Evolutionary conservation across 2,797 vertebrate genomes (phyloP), one percentile per base, ranked within the genome.

Genomic region (Artibeus lituratus): DNA sequence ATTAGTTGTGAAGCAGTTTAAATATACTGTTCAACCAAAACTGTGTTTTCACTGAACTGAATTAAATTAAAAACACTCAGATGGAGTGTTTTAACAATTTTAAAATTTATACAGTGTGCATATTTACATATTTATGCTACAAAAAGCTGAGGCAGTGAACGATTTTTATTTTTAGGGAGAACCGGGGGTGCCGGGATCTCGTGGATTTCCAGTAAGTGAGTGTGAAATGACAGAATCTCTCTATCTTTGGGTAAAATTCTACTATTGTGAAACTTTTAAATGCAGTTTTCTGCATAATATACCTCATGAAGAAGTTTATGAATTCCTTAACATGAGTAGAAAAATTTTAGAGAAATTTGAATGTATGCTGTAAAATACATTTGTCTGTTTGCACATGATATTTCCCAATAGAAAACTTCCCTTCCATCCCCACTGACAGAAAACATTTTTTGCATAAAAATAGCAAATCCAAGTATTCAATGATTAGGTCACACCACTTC

Each of bases 161-260:
- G 87, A 62, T 97, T 97, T 94, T 96, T 96, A 73, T 97, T 98
- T 98, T 97, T 97, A 99, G 99, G 99, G 99, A 87, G 99, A 99
- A 98, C 99, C 99, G 97, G 99, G 99, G 74, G 98, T 98, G 69
- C 62, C 99, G 93, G 99, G 99, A 98, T 98, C 99, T 96, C 99
- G 99, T 97, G 99, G 99, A 97, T 97, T 98, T 98, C 98, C 99
- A 78, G 99, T 99, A 98, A 99, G 99, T 99, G 95, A 78, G 29
- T 53, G 24, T 77, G 93, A 96, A 90, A 37, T 19, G 26, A 16
- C 16, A 95, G 51, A 88, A 95, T 6, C 70, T 65, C 21, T 57
- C 32, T 26, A 6, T 77, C 3, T 80, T 90, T 90, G 59, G 62
- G 67, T 82, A 65, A 97, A 91, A 93, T 85, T 86, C 80, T 94